These are phyloP conservation scores for Turritopsis rubra DNA, from an alignment of 30 jellyfish, hydroid and myxozoan species.

Conservation along the genomic window DNA sequence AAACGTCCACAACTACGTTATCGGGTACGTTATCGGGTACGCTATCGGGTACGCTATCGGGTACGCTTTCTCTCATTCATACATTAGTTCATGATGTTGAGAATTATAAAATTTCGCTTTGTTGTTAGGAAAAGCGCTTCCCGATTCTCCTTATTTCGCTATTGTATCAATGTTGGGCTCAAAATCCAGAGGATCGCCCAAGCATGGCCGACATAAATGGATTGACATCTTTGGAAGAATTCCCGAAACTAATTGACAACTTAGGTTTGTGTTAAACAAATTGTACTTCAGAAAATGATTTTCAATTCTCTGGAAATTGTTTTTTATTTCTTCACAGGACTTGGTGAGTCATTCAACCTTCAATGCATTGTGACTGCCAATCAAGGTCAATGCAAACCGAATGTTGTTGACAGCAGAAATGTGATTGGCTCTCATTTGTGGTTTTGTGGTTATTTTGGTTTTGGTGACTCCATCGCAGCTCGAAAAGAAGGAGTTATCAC, in stretches of 20 bases:
- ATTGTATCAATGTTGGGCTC: conserved; percentile 97
- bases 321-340: conserved; percentile 24
- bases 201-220: conserved; percentile 61
- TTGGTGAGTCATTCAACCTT: conserved; percentile 55
- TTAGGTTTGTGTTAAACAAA: conserved; percentile 38
- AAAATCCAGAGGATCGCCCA: conserved; percentile 90
- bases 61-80: not conserved
- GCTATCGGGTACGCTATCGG: too few relatives aligned
- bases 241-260: conserved; percentile 69
- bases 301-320: too few relatives aligned
- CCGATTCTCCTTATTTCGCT: conserved; percentile 78
- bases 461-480: conserved; percentile 17
- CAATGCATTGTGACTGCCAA: conserved; percentile 54
- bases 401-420: conserved; percentile 46
- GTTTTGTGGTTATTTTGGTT: conserved; percentile 61
- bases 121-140: conserved; percentile 59
- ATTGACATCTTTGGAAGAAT: conserved; percentile 57
- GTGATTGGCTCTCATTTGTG: conserved; percentile 81
- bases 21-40: conserved; percentile 47
- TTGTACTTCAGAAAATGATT: not conserved
- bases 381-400: conserved; percentile 14
- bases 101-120: not conserved
- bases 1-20: conserved; percentile 66
- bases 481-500: conserved; percentile 47
- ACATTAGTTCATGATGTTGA: not conserved